These are phyloP conservation scores for Cydia pomonella DNA, from an alignment of 1,140 invertebrate genomes.

Conservation along the genomic window DNA sequence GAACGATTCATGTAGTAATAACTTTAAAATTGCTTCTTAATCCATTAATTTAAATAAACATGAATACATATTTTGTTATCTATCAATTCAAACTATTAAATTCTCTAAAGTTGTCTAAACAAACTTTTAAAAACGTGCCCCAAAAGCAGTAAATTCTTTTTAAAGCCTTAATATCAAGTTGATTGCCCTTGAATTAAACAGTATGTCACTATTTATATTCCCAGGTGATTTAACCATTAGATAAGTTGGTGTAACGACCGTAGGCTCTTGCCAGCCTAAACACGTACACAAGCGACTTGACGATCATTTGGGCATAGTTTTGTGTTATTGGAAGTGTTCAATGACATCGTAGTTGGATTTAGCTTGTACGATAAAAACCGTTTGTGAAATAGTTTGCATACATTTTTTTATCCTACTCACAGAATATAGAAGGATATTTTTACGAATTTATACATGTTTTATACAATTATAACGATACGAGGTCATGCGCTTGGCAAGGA, in stretches of 20 bases:
- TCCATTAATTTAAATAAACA: too few species aligned
- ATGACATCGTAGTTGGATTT: not conserved
- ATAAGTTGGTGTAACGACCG: conserved; percentile 23
- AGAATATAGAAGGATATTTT: not conserved
- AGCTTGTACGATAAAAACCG: not conserved
- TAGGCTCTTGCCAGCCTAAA: not conserved
- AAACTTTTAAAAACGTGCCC: too few species aligned
- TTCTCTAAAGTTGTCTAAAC: too few species aligned
- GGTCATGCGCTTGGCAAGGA: too few species aligned
- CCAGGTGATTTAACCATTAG: conserved; percentile 9
- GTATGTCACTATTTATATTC: conserved; percentile 25
- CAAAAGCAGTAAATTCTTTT: too few species aligned
- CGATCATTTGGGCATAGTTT: conserved; percentile 1
- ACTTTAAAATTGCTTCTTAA: too few species aligned
- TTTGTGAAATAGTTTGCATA: not conserved
- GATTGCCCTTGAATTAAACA: conserved; percentile 9
- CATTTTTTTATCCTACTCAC: not conserved
- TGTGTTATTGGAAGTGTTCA: not conserved
- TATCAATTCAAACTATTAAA: too few species aligned
- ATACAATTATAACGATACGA: too few species aligned
- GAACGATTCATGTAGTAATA: too few species aligned
- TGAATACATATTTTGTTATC: too few species aligned
- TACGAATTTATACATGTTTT: too few species aligned
- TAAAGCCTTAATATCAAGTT: not conserved
- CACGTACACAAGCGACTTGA: not conserved